A percentile compares a stretch with the other conserved stretches of the same genome.
Evolutionary conservation across 2,797 vertebrate genomes (phyloP).

Genomic region (Todus mexicanus): DNA sequence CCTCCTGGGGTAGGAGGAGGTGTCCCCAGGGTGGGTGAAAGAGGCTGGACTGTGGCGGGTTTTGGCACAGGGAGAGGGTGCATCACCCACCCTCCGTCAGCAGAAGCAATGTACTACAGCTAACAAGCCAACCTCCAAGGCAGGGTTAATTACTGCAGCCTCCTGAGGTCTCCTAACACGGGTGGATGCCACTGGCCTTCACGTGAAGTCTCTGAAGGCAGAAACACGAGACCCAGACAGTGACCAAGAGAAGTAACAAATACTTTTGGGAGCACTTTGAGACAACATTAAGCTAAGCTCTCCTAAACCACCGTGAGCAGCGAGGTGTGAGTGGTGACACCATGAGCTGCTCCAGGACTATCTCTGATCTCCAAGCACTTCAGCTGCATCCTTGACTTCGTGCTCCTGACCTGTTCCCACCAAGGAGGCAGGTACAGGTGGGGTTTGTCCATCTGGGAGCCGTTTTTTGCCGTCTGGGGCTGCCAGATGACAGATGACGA

Average conservation of each 20-base stretch:
- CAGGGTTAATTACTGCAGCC: background rate
- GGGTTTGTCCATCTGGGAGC: background rate
- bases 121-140: background rate
- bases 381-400: fast-evolving
- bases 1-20: background rate
- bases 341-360: background rate
- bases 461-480: background rate
- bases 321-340: background rate
- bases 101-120: background rate
- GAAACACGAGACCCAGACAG: background rate
- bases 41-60: background rate
- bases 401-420: background rate
- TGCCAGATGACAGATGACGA: background rate
- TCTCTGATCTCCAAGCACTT: background rate
- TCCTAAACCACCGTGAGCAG: background rate
- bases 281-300: background rate
- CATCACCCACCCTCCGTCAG: background rate
- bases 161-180: background rate
- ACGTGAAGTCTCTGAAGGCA: background rate
- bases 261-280: background rate
- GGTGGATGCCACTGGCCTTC: background rate
- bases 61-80: background rate
- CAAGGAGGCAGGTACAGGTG: background rate
- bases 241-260: background rate
- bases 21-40: background rate